A percentile compares a stretch with the other conserved stretches of the same genome.
Evolutionary conservation across 2,888 invertebrate species (phyloP).

Genomic region (Chelonus formosanus): DNA sequence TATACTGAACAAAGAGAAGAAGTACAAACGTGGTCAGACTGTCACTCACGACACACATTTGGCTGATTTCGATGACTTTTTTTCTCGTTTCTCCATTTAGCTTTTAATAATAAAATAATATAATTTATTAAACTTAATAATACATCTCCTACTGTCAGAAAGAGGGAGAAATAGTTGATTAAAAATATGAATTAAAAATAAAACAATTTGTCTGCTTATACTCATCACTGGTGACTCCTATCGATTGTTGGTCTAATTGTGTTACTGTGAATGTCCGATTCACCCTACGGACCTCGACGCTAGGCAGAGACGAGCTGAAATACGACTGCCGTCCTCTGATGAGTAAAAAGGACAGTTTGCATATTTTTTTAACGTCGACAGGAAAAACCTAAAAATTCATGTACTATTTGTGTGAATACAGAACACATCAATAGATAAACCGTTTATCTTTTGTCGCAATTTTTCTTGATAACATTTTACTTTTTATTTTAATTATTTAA

Average conservation of each 20-base stretch:
- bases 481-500: conserved; percentile 19
- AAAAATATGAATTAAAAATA: conserved; percentile 15
- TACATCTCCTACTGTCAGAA: too few species aligned
- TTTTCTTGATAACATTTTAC: conserved; percentile 17
- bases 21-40: conserved; percentile 48
- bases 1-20: conserved; percentile 56
- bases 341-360: conserved; percentile 58
- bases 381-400: conserved; percentile 38
- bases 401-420: conserved; percentile 36
- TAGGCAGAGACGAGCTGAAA: conserved; percentile 37
- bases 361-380: conserved; percentile 45
- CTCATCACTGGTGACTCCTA: conserved; percentile 57
- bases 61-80: too few species aligned
- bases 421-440: conserved; percentile 33
- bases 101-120: too few species aligned
- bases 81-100: too few species aligned
- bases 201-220: conserved; percentile 46
- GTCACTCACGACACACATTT: conserved; percentile 48
- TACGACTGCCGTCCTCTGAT: conserved; percentile 50
- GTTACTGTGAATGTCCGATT: conserved; percentile 63
- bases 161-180: neutral
- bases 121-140: too few species aligned
- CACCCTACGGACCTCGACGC: conserved; percentile 51
- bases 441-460: conserved; percentile 31
- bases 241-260: conserved; percentile 64